These are phyloP conservation scores for Bujurquina vittata DNA, from an alignment of 2,113 vertebrate species.

Conservation along the genomic window DNA sequence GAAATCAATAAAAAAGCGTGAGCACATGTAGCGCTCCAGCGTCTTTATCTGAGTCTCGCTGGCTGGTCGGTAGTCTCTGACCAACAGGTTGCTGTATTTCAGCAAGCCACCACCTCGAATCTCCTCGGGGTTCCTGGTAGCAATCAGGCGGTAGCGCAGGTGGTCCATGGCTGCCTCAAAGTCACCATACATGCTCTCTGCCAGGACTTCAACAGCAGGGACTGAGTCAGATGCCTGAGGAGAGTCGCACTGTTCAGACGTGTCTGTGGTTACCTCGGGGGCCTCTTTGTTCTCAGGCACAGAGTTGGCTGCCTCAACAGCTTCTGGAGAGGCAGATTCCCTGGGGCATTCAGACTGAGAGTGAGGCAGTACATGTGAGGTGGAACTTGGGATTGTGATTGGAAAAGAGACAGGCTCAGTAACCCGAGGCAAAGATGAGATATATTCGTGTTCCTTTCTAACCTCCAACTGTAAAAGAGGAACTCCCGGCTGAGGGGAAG, in stretches of 20 bases:
- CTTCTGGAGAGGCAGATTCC: constrained; percentile 35
- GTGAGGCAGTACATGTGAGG: constrained; percentile 47
- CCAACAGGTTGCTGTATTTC: constrained; percentile 95
- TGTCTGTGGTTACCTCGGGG: constrained; percentile 35
- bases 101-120: constrained; percentile 95
- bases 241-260: constrained; percentile 34
- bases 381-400: constrained; percentile 63
- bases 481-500: constrained; percentile 44
- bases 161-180: constrained; percentile 93
- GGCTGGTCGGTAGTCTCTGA: constrained; percentile 91
- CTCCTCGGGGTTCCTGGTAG: constrained; percentile 93
- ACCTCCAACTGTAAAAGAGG: constrained; percentile 55
- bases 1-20: constrained; percentile 98
- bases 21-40: constrained; percentile 97
- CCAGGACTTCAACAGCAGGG: constrained; percentile 82
- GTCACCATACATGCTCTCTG: constrained; percentile 96
- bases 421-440: constrained; percentile 54
- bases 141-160: constrained; percentile 89
- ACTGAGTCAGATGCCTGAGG: constrained; percentile 48
- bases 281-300: constrained; percentile 49
- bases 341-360: constrained; percentile 24
- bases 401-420: constrained; percentile 68
- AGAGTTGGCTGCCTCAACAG: constrained; percentile 29
- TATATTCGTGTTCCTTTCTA: constrained; percentile 43
- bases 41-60: constrained; percentile 92